A percentile compares a stretch with the other conserved stretches of the same genome.
phyloP scores from a whole-genome alignment of 2,888 invertebrate species.

The Entomobrya multifasciata region DNA sequence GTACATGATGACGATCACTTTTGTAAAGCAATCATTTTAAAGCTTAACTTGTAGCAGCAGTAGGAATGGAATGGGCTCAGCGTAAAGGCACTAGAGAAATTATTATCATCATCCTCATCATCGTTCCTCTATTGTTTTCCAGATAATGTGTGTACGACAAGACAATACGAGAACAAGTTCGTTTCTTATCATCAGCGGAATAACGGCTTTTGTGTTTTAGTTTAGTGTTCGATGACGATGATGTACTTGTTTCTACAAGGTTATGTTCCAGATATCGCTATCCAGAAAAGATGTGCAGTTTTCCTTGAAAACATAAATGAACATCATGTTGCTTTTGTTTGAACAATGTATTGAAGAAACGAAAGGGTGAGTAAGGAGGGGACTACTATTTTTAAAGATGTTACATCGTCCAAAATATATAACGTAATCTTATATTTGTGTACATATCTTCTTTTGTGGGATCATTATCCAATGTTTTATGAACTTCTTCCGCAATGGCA shows the following conservation, averaged over 20 bases:
- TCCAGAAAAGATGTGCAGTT: no score
- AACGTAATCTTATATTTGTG: not conserved
- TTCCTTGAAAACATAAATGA: no score
- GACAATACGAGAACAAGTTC: not conserved
- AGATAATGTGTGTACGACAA: not conserved
- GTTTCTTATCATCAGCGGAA: not conserved
- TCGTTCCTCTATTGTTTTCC: not conserved
- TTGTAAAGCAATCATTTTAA: constrained; percentile 7
- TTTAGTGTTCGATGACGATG: no score
- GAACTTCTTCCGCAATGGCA: not conserved
- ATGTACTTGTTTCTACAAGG: no score
- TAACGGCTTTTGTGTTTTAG: no score
- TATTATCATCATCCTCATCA: not conserved
- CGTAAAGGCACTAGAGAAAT: not conserved
- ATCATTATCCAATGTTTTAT: constrained; percentile 3
- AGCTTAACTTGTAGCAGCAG: not conserved
- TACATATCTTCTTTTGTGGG: not conserved
- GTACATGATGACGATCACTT: constrained; percentile 12
- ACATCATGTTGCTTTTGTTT: no score
- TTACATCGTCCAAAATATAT: not conserved
- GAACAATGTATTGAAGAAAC: no score
- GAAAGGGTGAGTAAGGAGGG: not conserved
- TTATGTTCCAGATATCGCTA: no score
- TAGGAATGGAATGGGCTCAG: not conserved
- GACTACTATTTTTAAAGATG: not conserved